phyloP scores from a whole-genome alignment of 2,888 invertebrate species.

The Pandemis corylana region DNA sequence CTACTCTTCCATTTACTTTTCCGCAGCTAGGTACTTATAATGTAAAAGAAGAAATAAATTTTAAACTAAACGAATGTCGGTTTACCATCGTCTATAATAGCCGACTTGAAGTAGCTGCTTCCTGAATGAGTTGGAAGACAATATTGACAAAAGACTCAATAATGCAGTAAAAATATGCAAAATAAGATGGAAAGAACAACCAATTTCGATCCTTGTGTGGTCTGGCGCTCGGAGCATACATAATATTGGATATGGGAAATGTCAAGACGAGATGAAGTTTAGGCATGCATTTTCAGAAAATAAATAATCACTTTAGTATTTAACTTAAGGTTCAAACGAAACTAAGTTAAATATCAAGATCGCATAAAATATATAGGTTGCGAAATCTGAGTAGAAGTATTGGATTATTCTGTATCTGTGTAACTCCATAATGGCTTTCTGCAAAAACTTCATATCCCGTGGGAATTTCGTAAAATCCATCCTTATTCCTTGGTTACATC shows the following conservation, averaged over 20 bases:
- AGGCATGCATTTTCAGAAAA: constrained; percentile 16
- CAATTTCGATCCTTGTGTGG: constrained; percentile 71
- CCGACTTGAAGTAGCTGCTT: constrained; percentile 60
- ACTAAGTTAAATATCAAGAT: background rate
- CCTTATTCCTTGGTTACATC: too few species aligned
- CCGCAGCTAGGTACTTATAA: background rate
- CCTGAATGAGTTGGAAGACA: constrained; percentile 70
- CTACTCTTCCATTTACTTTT: background rate
- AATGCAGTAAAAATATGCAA: constrained; percentile 82
- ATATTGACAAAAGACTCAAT: constrained; percentile 80
- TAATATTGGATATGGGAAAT: constrained; percentile 57
- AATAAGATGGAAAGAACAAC: constrained; percentile 63
- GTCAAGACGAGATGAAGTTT: constrained; percentile 47
- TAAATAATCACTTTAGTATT: too few species aligned
- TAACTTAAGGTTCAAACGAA: background rate
- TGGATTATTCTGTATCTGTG: too few species aligned
- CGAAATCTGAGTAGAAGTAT: background rate
- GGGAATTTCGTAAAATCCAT: too few species aligned
- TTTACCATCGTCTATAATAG: constrained; percentile 57
- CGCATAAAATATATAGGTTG: background rate
- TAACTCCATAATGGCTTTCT: too few species aligned
- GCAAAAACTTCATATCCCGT: too few species aligned
- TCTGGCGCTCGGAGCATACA: constrained; percentile 51
- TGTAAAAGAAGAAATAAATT: constrained; percentile 1
- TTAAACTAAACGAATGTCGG: constrained; percentile 17